Evolutionary conservation across 2,113 vertebrate genomes (phyloP).

Genomic region (Formicarius rufipectus): DNA sequence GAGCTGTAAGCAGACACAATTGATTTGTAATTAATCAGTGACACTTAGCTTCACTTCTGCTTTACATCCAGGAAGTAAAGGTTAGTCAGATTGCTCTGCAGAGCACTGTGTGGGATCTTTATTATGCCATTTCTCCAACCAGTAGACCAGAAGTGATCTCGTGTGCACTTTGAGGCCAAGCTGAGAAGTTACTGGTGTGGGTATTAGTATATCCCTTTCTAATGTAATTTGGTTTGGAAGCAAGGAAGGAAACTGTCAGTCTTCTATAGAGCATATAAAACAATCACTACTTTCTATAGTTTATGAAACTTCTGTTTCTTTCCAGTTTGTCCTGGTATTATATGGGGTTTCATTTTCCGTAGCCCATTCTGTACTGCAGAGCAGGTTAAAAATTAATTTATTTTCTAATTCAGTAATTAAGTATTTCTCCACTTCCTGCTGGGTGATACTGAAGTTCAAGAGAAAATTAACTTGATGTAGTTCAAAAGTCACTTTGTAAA

Average conservation of each 20-base stretch:
- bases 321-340: not conserved
- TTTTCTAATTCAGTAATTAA: conserved; percentile 2
- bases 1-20: not conserved
- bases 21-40: not conserved
- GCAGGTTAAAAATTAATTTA: not conserved
- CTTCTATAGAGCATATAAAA: not conserved
- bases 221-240: not conserved
- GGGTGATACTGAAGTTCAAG: conserved; percentile 23
- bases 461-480: conserved; percentile 48
- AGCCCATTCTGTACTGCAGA: not conserved
- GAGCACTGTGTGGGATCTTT: not conserved
- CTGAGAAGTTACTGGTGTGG: not conserved
- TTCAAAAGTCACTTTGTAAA: conserved; percentile 61
- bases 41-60: not conserved
- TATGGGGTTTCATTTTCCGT: not conserved
- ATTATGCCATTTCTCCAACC: not conserved
- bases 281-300: not conserved
- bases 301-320: not conserved
- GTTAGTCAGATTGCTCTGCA: not conserved
- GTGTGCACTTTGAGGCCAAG: not conserved
- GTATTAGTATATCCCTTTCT: not conserved
- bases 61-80: not conserved
- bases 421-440: not conserved
- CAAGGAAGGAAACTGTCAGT: not conserved
- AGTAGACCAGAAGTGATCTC: not conserved